Conservation (phyloP, 92 coral and sea anemone genomes). For the Hydrozoanthus gracilis region DNA sequence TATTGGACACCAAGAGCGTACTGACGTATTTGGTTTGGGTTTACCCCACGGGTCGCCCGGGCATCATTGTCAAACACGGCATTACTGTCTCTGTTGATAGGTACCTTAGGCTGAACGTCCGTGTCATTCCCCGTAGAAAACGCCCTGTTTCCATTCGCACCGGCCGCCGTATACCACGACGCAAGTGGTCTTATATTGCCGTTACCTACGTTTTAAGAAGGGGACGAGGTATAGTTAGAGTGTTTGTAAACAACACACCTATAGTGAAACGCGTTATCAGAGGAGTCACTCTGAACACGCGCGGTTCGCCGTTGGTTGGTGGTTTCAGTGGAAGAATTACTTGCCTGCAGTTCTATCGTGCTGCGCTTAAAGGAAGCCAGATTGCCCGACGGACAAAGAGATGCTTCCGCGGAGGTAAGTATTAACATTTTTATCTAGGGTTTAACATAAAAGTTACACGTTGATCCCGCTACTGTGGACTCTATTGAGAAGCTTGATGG, state of each 20-base stretch:
- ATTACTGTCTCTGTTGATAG: not conserved
- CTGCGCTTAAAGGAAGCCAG: conserved; percentile 58
- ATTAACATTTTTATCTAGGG: not conserved
- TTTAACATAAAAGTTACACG: not conserved
- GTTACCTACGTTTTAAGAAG: conserved; percentile 55
- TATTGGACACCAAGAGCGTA: conserved; percentile 65
- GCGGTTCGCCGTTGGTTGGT: conserved; percentile 76
- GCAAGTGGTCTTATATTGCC: conserved; percentile 73
- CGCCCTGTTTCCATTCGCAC: conserved; percentile 1
- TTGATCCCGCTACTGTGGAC: no score
- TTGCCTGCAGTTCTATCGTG: conserved; percentile 72
- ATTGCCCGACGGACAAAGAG: conserved; percentile 67
- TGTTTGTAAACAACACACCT: conserved; percentile 62
- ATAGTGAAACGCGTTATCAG: conserved; percentile 52
- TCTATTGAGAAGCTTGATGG: no score
- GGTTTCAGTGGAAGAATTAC: conserved; percentile 75
- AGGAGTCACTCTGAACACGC: conserved; percentile 59
- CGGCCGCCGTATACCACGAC: conserved; percentile 43
- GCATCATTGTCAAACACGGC: conserved; percentile 68
- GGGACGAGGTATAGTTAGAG: conserved; percentile 60
- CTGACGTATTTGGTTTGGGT: conserved; percentile 72
- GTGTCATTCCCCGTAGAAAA: conserved; percentile 52
- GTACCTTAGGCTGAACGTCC: conserved; percentile 48
- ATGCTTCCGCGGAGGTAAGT: conserved; percentile 67
- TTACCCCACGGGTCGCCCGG: conserved; percentile 66